Evolutionary conservation across 2,797 vertebrate genomes (phyloP).

Genomic region (Falco cherrug): DNA sequence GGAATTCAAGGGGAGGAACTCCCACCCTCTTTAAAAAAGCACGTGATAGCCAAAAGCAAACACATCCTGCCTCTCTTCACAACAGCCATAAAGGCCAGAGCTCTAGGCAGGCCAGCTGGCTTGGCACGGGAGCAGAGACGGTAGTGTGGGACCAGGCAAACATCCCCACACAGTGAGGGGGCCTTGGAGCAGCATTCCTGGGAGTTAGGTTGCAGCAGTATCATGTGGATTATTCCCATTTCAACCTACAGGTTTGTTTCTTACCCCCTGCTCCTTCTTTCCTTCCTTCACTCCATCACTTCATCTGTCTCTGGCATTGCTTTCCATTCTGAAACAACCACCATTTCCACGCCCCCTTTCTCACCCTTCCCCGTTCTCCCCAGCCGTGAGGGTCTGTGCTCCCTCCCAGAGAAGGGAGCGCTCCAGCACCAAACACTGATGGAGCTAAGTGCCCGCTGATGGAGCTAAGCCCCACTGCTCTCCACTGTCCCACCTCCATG

Average conservation of each 20-base stretch:
- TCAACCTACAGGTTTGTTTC: constrained; percentile 43
- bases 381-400: not conserved
- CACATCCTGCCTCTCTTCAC: constrained; percentile 9
- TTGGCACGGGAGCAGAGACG: constrained; percentile 27
- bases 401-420: not conserved
- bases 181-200: constrained; percentile 39
- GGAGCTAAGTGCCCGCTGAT: not conserved
- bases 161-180: not conserved
- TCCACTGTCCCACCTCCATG: not conserved
- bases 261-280: constrained; percentile 19
- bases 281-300: constrained; percentile 18
- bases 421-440: not conserved
- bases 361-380: not conserved
- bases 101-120: constrained; percentile 49
- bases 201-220: constrained; percentile 35
- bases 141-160: constrained; percentile 37
- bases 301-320: not conserved
- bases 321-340: not conserved
- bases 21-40: not conserved
- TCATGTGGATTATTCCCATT: not conserved
- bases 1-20: not conserved
- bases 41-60: not conserved
- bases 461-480: not conserved
- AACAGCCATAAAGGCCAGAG: constrained; percentile 4
- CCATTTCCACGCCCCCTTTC: not conserved